Conservation (phyloP, 2,888 invertebrate genomes). For the Tetramorium bicarinatum region DNA sequence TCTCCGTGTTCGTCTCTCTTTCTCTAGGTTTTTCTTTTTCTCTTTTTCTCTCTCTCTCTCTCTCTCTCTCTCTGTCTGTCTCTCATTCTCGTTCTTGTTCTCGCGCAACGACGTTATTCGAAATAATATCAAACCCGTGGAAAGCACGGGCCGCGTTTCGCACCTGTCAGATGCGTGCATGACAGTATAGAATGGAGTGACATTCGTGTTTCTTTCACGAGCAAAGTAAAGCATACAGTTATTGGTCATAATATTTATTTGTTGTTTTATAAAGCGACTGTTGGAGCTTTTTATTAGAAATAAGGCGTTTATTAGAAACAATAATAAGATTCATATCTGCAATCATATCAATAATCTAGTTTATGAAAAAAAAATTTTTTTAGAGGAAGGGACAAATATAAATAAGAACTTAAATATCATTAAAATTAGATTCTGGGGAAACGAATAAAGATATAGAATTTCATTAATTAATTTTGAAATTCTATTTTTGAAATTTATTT, state of each 20-base stretch:
- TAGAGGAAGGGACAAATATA: background rate
- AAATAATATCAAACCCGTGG: slow-evolving; percentile 63
- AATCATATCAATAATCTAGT: background rate
- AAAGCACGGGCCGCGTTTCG: slow-evolving; percentile 56
- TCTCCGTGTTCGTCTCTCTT: slow-evolving; percentile 19
- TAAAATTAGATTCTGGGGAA: background rate
- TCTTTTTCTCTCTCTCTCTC: background rate
- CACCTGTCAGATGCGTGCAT: slow-evolving; percentile 64
- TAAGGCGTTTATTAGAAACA: background rate
- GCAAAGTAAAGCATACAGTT: slow-evolving; percentile 16
- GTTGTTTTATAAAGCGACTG: background rate
- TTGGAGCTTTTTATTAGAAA: background rate
- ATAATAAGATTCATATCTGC: background rate
- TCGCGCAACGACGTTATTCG: slow-evolving; percentile 52
- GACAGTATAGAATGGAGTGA: slow-evolving; percentile 22
- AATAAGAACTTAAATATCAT: background rate
- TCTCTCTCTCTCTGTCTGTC: slow-evolving; percentile 21
- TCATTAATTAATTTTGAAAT: slow-evolving; percentile 4
- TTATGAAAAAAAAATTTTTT: background rate
- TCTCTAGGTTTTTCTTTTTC: slow-evolving; percentile 7
- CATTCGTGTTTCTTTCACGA: slow-evolving; percentile 42
- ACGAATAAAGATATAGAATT: background rate
- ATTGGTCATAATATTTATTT: slow-evolving; percentile 39
- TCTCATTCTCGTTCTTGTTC: slow-evolving; percentile 20
- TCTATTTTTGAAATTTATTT: background rate